Evolutionary conservation across 1,140 invertebrate genomes (phyloP).

Genomic region (Nautilus pompilius): DNA sequence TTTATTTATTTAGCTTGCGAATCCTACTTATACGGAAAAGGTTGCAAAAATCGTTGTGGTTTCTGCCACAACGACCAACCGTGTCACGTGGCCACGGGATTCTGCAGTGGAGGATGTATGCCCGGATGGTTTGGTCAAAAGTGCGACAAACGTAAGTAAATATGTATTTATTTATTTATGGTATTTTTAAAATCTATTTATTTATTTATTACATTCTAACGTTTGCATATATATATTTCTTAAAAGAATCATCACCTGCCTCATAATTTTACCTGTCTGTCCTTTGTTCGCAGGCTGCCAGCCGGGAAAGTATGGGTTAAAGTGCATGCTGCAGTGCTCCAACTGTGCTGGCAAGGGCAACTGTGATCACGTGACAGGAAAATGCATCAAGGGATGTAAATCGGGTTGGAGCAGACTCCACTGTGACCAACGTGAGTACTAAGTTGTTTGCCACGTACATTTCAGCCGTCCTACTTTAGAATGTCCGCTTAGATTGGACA

Average conservation of each 20-base stretch:
- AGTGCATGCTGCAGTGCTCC: constrained; percentile 22
- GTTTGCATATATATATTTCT: not conserved
- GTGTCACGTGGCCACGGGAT: constrained; percentile 25
- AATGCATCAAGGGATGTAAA: constrained; percentile 24
- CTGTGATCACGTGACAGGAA: constrained; percentile 32
- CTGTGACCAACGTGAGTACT: constrained; percentile 24
- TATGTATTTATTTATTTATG: not conserved
- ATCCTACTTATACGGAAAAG: constrained; percentile 16
- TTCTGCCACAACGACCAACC: constrained; percentile 19
- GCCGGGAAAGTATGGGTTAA: constrained; percentile 22
- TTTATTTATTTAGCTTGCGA: constrained; percentile 21
- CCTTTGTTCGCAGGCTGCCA: constrained; percentile 17
- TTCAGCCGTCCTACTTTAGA: no score
- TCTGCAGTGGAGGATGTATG: constrained; percentile 23
- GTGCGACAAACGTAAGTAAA: constrained; percentile 25
- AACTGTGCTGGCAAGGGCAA: constrained; percentile 24
- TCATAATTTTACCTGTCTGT: not conserved
- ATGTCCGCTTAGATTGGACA: not conserved
- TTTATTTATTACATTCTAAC: not conserved
- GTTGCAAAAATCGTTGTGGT: constrained; percentile 27
- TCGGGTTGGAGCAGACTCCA: constrained; percentile 23
- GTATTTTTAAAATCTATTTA: not conserved
- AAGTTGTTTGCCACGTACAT: no score
- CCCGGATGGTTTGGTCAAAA: constrained; percentile 21
- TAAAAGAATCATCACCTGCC: not conserved